Evolutionary conservation across 2,113 vertebrate genomes (phyloP).

Genomic region (Pelvicachromis taeniatus): DNA sequence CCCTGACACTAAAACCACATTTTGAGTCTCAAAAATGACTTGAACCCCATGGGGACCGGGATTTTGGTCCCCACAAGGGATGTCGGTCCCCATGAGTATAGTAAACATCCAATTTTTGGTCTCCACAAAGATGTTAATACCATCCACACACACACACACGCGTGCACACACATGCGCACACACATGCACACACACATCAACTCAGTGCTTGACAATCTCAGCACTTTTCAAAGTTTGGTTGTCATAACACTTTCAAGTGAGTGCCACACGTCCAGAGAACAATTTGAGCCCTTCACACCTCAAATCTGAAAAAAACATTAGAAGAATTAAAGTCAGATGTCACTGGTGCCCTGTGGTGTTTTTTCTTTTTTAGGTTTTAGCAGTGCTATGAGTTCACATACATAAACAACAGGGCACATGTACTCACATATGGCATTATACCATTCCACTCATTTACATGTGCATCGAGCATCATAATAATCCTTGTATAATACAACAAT

Average conservation of each 20-base stretch:
- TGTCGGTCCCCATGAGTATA: too few species aligned
- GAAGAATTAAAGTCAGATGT: background rate
- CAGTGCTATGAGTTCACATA: background rate
- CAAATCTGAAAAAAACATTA: background rate
- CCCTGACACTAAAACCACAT: too few species aligned
- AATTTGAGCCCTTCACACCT: background rate
- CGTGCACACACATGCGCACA: too few species aligned
- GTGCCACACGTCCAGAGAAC: background rate
- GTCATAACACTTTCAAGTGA: background rate
- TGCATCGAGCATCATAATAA: background rate
- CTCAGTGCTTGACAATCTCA: background rate
- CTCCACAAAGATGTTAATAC: too few species aligned
- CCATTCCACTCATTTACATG: background rate
- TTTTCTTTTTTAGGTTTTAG: accelerated
- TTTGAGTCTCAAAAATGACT: too few species aligned
- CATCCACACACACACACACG: too few species aligned
- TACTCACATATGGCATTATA: background rate
- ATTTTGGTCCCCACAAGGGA: too few species aligned
- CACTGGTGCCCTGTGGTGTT: background rate
- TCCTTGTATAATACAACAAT: background rate
- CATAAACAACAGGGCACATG: background rate
- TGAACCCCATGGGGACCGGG: too few species aligned
- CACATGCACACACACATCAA: background rate
- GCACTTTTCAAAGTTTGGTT: background rate
- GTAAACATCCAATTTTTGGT: too few species aligned